These are phyloP conservation scores for Lagria hirta DNA, from an alignment of 2,888 invertebrate species.

Conservation along the genomic window DNA sequence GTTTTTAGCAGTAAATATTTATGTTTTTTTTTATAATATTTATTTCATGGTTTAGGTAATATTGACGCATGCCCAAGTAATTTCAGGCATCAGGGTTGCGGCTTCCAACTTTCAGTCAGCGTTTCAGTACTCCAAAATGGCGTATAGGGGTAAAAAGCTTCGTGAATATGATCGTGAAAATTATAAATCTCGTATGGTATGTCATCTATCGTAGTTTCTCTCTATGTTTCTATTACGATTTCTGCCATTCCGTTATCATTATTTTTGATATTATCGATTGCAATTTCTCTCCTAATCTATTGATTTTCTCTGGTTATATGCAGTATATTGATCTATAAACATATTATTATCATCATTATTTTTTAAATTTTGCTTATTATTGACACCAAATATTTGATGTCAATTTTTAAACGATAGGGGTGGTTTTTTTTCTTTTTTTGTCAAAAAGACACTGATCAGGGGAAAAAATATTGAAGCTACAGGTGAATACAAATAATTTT, in stretches of 20 bases:
- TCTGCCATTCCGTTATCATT: no score
- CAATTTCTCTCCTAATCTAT: slow-evolving; percentile 21
- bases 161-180: slow-evolving; percentile 38
- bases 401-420: neutral
- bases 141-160: slow-evolving; percentile 45
- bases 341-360: no score
- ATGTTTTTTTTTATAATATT: no score
- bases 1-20: no score
- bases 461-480: slow-evolving; percentile 7
- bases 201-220: no score
- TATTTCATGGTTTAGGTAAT: no score
- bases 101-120: slow-evolving; percentile 14
- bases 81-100: no score
- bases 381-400: no score
- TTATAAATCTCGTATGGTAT: slow-evolving; percentile 49
- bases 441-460: no score
- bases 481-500: slow-evolving; percentile 20
- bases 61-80: no score
- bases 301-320: slow-evolving; percentile 31
- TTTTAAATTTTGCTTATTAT: slow-evolving; percentile 2
- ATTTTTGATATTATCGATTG: neutral
- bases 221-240: no score
- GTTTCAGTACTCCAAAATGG: slow-evolving; percentile 47
- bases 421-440: no score
- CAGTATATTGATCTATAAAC: slow-evolving; percentile 27